Evolutionary conservation across 2,113 vertebrate species (phyloP), one percentile per base, ranked within the genome.

Genomic region (Andinoacara biseriatus): DNA sequence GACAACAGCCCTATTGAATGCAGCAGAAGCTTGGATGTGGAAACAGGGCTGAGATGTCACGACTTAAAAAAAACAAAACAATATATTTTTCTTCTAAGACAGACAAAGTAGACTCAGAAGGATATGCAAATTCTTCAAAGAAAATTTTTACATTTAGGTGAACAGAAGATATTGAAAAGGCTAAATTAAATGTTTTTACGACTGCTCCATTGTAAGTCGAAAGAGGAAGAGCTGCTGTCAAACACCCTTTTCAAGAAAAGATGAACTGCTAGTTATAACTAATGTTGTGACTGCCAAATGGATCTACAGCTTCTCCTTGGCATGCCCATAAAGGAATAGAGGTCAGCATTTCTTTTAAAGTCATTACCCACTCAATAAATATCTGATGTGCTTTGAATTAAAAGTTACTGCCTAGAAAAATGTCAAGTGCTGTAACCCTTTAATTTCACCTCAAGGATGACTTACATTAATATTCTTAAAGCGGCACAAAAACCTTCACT

Each of bases 391-490:
- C 24, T 26, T 52, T 72, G 65, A 72, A 72, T 72, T 72, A 52
- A 72, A 72, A 72, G 65, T 72, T 69, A 69, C 40, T 69, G 46
- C 40, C 9, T 69, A 69, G 65, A 72, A 40, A 72, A 72, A 72
- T 72, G 65, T 49, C 38, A 54, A 59, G 65, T 31, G 43, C 58
- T 57, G 13, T 85, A 81, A 80, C 65, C 59, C 78, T 84, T 80
- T 63, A 57, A 33, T 82, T 79, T 78, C 59, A 78, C 40, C 79
- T 82, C 59, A 29, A 74, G 18, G 60, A 31, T 72, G 65, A 72
- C 65, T 72, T 54, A 62, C 56, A 40, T 58, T 83, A 11, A 79
- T 26, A 35, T 54, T 46, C 17, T 58, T 56, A 82, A 80, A 72
- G 18, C 0, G 1, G 3, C 18, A 20, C 10, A 58, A 38, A 81